Conservation (phyloP, 2,888 invertebrate genomes). For the Apotomis betuletana region DNA sequence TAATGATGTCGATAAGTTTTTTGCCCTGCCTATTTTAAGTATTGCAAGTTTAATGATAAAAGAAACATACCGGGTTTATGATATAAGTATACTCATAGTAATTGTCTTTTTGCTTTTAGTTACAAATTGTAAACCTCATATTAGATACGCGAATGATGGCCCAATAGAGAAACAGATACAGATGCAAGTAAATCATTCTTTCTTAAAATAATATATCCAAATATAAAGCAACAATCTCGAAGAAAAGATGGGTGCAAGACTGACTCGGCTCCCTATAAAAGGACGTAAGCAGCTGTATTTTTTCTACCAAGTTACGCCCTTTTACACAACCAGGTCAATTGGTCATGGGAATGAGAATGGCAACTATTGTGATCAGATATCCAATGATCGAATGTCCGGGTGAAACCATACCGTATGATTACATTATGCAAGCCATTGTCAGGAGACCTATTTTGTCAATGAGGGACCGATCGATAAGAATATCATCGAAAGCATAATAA, state of each 20-base stretch:
- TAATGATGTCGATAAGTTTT: no score
- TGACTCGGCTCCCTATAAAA: slow-evolving; percentile 46
- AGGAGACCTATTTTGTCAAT: slow-evolving; percentile 46
- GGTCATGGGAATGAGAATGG: slow-evolving; percentile 62
- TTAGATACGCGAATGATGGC: no score
- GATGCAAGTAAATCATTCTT: neutral
- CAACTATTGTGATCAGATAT: slow-evolving; percentile 48
- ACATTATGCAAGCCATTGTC: slow-evolving; percentile 57
- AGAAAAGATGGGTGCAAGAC: slow-evolving; percentile 50
- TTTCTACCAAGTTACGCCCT: neutral
- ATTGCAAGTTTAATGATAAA: no score
- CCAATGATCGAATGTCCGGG: slow-evolving; percentile 51
- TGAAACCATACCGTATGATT: slow-evolving; percentile 49
- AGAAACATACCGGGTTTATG: no score
- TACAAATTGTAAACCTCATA: no score
- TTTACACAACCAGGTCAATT: slow-evolving; percentile 36
- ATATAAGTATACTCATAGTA: no score
- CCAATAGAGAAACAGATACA: neutral
- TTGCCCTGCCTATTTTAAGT: no score
- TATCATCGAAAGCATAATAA: slow-evolving; percentile 46
- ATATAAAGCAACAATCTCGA: neutral
- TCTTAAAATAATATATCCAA: neutral
- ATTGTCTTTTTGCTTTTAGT: no score
- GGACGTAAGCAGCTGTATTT: neutral
- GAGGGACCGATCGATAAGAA: slow-evolving; percentile 55